A percentile compares a stretch with the other conserved stretches of the same genome.
Evolutionary conservation across 1,140 invertebrate genomes (phyloP).

Genomic region (Metaphire vulgaris): DNA sequence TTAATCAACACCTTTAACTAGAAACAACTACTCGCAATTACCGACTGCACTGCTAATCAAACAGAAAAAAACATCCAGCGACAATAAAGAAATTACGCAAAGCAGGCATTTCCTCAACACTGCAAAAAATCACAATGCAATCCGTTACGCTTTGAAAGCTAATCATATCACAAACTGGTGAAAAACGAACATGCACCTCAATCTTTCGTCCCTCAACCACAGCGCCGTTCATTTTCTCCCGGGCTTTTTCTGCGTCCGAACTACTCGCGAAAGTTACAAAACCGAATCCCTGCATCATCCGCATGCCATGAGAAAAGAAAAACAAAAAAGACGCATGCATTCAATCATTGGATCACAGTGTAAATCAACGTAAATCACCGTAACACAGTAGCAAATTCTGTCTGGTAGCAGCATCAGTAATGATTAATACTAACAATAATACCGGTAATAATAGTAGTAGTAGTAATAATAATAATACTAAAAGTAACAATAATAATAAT

Average conservation of each 20-base stretch:
- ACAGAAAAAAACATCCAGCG: background rate
- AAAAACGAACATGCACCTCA: constrained; percentile 67
- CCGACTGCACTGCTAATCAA: no score
- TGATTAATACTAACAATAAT: no score
- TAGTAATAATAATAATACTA: no score
- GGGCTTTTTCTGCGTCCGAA: constrained; percentile 98
- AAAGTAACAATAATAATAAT: no score
- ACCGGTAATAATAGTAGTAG: no score
- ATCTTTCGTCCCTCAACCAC: constrained; percentile 99
- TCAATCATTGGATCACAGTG: background rate
- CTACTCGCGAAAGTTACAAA: constrained; percentile 99
- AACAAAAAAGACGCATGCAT: background rate
- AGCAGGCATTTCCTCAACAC: constrained; percentile 2
- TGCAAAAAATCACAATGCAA: no score
- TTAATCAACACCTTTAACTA: no score
- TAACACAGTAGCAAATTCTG: no score
- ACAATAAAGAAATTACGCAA: background rate
- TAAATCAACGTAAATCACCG: no score
- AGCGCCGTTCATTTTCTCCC: constrained; percentile 99
- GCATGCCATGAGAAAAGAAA: constrained; percentile 8
- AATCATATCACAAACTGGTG: background rate
- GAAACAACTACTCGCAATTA: no score
- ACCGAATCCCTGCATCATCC: constrained; percentile 31
- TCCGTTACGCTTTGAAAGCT: no score
- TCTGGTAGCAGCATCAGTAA: no score